Conservation (phyloP, 2,113 vertebrate species). For the Elaphurus davidianus region DNA sequence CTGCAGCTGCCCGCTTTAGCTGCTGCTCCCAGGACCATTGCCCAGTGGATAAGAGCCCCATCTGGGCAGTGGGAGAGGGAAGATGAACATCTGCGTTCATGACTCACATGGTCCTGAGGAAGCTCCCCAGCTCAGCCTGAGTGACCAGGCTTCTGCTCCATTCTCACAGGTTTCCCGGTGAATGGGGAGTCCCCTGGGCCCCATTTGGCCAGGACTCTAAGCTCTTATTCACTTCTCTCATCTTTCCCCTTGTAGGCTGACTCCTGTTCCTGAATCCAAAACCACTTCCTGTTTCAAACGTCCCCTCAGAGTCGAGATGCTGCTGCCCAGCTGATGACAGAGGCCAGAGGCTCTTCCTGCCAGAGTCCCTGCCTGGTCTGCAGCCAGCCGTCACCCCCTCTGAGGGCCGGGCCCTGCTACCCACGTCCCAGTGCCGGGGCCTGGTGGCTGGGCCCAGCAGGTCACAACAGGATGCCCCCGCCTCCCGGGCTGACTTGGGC, state of each 20-base stretch:
- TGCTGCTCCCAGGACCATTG: not conserved
- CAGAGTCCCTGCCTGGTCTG: not conserved
- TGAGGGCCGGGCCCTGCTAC: not conserved
- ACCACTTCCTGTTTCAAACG: constrained; percentile 14
- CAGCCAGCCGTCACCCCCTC: not conserved
- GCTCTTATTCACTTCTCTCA: not conserved
- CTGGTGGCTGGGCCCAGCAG: not conserved
- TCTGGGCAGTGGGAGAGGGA: not conserved
- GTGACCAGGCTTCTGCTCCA: not conserved
- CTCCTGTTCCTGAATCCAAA: constrained; percentile 9
- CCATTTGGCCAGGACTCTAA: not conserved
- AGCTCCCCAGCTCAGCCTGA: not conserved
- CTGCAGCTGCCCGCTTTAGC: not conserved
- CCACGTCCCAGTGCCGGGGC: not conserved
- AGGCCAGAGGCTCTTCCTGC: not conserved
- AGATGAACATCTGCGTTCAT: not conserved
- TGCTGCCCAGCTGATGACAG: not conserved
- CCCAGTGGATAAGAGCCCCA: not conserved
- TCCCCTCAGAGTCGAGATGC: not conserved
- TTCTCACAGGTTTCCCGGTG: not conserved
- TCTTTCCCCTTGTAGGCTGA: not conserved
- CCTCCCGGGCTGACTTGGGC: not conserved
- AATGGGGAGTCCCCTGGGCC: not conserved
- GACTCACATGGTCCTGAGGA: not conserved
- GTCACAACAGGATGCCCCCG: not conserved